Evolutionary conservation across 1,140 invertebrate species (phyloP).

Genomic region (Alviniconcha marisindica): DNA sequence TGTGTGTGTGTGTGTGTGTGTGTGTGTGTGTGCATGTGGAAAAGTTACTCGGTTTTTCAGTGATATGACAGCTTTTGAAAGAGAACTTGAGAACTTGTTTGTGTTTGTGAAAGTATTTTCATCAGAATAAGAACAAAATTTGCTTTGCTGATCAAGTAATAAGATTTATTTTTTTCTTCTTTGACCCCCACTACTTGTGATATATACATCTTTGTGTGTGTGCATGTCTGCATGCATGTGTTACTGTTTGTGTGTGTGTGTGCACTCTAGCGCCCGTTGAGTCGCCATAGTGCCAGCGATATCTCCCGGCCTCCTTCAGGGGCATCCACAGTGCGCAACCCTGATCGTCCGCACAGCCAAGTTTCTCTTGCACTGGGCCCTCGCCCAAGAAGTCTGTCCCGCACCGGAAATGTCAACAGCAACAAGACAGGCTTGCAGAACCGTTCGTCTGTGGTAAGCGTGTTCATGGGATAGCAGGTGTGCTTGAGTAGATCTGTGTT

Average conservation of each 20-base stretch:
- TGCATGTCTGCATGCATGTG: neutral
- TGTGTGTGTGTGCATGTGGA: neutral
- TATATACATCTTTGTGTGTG: no score
- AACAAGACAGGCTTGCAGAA: conserved; percentile 56
- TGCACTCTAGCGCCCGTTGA: conserved; percentile 5
- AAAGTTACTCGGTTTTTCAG: no score
- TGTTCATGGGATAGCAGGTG: neutral
- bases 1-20: neutral
- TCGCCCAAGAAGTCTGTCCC: conserved; percentile 56
- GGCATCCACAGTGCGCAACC: neutral
- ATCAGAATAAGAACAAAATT: no score
- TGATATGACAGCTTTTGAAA: no score
- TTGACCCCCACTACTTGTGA: no score
- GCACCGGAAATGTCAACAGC: conserved; percentile 37
- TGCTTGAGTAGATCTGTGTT: neutral
- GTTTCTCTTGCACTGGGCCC: conserved; percentile 36
- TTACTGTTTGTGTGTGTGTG: neutral
- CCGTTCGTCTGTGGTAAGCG: conserved; percentile 59
- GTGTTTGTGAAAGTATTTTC: no score
- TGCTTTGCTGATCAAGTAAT: no score
- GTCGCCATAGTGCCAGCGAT: neutral
- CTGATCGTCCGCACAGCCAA: conserved; percentile 52
- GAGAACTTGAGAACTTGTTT: no score
- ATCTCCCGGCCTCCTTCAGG: conserved; percentile 58
- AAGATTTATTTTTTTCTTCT: no score